Base-by-base conservation (phyloP, 2,888 invertebrate species). In the Eumacrocentrus americanus region DNA sequence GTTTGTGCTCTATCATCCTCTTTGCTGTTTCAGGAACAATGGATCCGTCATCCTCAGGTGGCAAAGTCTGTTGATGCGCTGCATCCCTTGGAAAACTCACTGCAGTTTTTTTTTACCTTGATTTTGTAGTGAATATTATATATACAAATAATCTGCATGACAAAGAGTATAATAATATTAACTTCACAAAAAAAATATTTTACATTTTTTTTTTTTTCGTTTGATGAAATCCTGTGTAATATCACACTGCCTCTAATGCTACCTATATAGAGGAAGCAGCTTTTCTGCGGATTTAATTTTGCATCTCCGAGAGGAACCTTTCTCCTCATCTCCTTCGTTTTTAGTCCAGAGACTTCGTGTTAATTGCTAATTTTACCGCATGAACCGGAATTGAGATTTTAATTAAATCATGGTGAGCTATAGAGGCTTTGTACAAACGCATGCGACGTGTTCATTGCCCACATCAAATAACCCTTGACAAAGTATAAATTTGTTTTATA, bases 381-480 rank as follows among this genome's bases (percentile, higher is more conserved):
- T 62, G 61, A 63, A 52, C 56, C 58, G 56, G 63, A 61, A 60
- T 66, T 61, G 58, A 61, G 65, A 66, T 70, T 72, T 72, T 72
- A 73, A 73, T 72, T 70, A 70, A 73, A 72, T 73, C 70, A 67
- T n/a, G 62, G 66, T 63, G 60, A 58, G 64, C 51, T 55, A 48
- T n/a, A n/a, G n/a, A n/a, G 61, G 51, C 56, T 52, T 63, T 60
- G 38, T 46, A 57, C 48, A 25, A 23, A 58, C 37, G 53, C 16
- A 38, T 38, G 12, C 20, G 16, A 14, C 16, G 14, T 37, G 4
- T 29, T 29, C 29, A 29, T 29, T 6, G 4, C 4, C 9, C 4
- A 29, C 29, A 6, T 6, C 29, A 9, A 29, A 4, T 29, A 29
- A 9, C 29, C 29, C 29, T 9, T 6, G 29, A 29, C 29, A 29